These are phyloP conservation scores for Conus betulinus DNA, from an alignment of 1,140 invertebrate species.

Conservation along the genomic window DNA sequence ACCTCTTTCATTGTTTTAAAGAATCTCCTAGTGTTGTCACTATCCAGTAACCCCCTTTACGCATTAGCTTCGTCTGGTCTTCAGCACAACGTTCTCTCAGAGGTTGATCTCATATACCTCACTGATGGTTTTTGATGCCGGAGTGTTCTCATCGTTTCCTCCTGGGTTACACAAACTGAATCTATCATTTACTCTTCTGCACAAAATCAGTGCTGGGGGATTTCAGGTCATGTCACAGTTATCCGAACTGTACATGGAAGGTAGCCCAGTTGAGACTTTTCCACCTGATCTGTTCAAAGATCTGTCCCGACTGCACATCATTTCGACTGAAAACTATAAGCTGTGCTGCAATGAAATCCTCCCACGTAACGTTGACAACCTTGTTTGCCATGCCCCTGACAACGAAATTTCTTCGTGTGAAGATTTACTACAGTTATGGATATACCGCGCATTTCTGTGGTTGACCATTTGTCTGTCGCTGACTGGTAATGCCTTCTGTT, in stretches of 20 bases:
- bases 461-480: constrained; percentile 42
- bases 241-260: background rate
- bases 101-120: background rate
- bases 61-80: background rate
- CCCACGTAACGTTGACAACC: constrained; percentile 23
- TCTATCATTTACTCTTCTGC: background rate
- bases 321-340: constrained; percentile 42
- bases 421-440: constrained; percentile 42
- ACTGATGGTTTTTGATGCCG: constrained; percentile 4
- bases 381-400: constrained; percentile 20
- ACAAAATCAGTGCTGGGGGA: background rate
- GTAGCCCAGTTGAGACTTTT: background rate
- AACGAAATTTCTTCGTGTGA: constrained; percentile 55
- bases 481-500: constrained; percentile 46
- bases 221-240: background rate
- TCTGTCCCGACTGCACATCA: background rate
- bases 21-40: constrained; percentile 23
- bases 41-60: constrained; percentile 10
- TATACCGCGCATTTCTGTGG: constrained; percentile 46
- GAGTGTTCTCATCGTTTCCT: constrained; percentile 16
- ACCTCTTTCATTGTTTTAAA: background rate
- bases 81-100: background rate
- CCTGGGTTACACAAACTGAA: constrained; percentile 1
- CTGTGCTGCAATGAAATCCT: constrained; percentile 48
- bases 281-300: background rate